Evolutionary conservation across 2,113 vertebrate species (phyloP).

Genomic region (Falcunculus frontatus): DNA sequence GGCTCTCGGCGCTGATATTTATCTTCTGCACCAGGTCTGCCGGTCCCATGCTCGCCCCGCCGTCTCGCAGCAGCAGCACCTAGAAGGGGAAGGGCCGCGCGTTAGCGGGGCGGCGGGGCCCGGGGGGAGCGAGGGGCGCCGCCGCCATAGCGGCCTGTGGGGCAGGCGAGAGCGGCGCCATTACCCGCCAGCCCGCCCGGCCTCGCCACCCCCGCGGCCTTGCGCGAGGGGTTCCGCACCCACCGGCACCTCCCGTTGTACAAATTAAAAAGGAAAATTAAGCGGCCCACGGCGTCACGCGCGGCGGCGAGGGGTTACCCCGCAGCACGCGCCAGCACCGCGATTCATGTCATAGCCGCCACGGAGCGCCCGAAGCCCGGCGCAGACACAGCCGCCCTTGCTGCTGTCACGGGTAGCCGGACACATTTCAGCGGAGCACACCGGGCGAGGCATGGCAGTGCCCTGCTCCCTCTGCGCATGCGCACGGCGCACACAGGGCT

Average conservation of each 20-base stretch:
- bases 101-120: neutral
- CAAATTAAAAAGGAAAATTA: neutral
- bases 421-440: neutral
- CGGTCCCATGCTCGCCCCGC: constrained; percentile 51
- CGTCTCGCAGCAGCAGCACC: neutral
- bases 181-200: neutral
- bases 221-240: neutral
- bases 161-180: neutral
- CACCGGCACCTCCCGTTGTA: rapidly evolving
- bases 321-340: rapidly evolving
- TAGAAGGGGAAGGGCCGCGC: neutral
- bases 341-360: too few relatives aligned
- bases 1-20: constrained; percentile 51
- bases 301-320: too few relatives aligned
- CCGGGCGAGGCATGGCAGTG: rapidly evolving
- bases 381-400: rapidly evolving
- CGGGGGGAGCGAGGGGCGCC: rapidly evolving
- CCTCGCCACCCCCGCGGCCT: neutral
- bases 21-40: constrained; percentile 53
- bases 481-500: rapidly evolving
- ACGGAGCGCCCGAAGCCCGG: rapidly evolving
- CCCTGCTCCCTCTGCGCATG: rapidly evolving
- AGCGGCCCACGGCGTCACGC: neutral
- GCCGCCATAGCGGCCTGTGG: neutral
- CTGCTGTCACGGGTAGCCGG: neutral